These are phyloP conservation scores for Marisa cornuarietis DNA, from an alignment of 1,140 invertebrate species.

Conservation along the genomic window DNA sequence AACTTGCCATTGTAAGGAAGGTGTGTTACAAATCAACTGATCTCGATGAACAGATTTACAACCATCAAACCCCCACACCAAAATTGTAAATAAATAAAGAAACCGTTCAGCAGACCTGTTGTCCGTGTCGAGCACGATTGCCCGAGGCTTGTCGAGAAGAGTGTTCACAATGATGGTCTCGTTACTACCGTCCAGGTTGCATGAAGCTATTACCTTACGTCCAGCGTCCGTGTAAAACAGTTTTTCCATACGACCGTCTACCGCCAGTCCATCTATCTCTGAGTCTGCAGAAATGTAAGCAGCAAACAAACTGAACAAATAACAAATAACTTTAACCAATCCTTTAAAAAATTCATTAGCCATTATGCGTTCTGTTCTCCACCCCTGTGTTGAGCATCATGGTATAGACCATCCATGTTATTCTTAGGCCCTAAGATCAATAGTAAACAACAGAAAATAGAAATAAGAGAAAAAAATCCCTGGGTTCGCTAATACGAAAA, in stretches of 20 bases:
- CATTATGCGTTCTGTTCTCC: too few relatives aligned
- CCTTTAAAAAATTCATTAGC: too few relatives aligned
- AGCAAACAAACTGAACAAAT: not conserved
- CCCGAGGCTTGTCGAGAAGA: constrained; percentile 55
- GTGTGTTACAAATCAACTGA: too few relatives aligned
- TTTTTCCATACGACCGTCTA: constrained; percentile 29
- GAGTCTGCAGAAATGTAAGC: constrained; percentile 18
- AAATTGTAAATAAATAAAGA: too few relatives aligned
- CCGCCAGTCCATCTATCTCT: constrained; percentile 36
- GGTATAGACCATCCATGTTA: too few relatives aligned
- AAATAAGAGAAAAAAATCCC: not conserved
- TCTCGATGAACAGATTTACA: not conserved
- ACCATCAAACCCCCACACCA: not conserved
- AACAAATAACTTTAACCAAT: not conserved
- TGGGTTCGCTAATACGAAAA: too few relatives aligned
- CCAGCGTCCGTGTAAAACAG: constrained; percentile 47
- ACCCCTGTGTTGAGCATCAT: too few relatives aligned
- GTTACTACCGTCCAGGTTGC: constrained; percentile 29
- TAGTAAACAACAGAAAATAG: too few relatives aligned
- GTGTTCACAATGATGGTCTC: constrained; percentile 25
- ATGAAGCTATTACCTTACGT: constrained; percentile 34
- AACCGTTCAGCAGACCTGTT: constrained; percentile 11
- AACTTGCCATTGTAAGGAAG: too few relatives aligned
- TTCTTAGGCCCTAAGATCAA: too few relatives aligned
- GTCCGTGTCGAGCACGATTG: constrained; percentile 35